Base-by-base conservation (phyloP, 2,113 vertebrate genomes). In the Rhynchomys soricoides region DNA sequence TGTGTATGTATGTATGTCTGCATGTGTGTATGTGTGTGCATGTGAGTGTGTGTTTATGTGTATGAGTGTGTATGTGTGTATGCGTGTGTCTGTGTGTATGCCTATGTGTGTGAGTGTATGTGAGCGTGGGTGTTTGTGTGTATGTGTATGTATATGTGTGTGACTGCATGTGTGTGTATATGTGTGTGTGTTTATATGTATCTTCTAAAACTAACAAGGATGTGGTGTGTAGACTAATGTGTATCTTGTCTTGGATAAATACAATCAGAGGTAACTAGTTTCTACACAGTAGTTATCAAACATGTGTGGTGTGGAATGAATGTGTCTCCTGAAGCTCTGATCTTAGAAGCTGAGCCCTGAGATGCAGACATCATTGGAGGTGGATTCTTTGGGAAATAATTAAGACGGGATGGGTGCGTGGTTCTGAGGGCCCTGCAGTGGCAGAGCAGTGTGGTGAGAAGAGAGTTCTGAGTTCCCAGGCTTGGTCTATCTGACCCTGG, bases 201-300 rank as follows among this genome's bases (percentile, higher is more conserved):
- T 88, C 74, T 93, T 89, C 57, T 94, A 26, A 70, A 57, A 90
- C 6, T 70, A 74, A 83, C 21, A 45, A 37, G 26, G 83, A 83
- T 64, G 12, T 75, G 73, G 24, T 29, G 57, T 77, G 12, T 43
- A 90, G 66, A 52, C 37, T 13, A 86, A 96, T 7, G 22, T 48
- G 64, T 85, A 75, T 73, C 50, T 62, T 81, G 9, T 66, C 24
- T 55, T 59, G 12, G 45, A 68, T 70, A 83, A 43, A 78, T 57
- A 19, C 26, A 79, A 70, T 81, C 50, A 31, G 77, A 92, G 91
- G 81, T 81, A 62, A 85, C n/a, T 91, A 88, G 95, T 81, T 90
- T 96, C 64, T 85, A 77, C 50, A 64, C 43, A 74, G 68, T 4
- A 70, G 55, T 31, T 21, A 90, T 85, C 82, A 94, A 45, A 85